phyloP scores from a whole-genome alignment of 2,113 vertebrate genomes.

The Colossoma macropomum region DNA sequence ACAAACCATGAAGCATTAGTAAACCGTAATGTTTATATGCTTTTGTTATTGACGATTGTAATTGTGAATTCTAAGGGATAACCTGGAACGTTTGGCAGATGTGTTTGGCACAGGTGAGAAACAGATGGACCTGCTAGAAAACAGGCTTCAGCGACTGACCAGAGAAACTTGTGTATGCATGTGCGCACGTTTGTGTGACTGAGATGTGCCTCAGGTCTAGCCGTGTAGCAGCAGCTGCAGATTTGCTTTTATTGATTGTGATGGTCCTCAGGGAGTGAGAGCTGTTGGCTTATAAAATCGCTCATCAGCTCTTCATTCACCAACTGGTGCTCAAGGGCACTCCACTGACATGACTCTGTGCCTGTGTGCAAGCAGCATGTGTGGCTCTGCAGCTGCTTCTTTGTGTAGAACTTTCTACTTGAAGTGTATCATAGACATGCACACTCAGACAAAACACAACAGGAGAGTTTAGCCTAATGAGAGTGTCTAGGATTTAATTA shows the following conservation, averaged over 20 bases:
- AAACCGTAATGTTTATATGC: too few species aligned
- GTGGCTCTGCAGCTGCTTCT: too few species aligned
- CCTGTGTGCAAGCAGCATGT: too few species aligned
- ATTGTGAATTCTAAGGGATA: too few species aligned
- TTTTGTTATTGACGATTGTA: too few species aligned
- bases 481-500: too few species aligned
- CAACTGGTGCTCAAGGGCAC: background rate
- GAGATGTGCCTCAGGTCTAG: background rate
- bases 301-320: slow-evolving; percentile 7
- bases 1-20: too few species aligned
- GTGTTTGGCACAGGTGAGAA: background rate
- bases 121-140: background rate
- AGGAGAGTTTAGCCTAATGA: too few species aligned
- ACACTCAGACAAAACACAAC: too few species aligned
- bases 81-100: too few species aligned
- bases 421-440: too few species aligned
- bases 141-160: background rate
- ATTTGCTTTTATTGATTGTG: background rate
- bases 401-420: too few species aligned
- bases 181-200: background rate
- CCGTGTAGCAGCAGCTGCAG: slow-evolving; percentile 4
- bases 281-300: background rate
- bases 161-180: background rate
- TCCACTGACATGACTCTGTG: background rate
- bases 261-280: background rate